phyloP scores from a whole-genome alignment of 35 echinoderm and acorn worm species.

The Strongylocentrotus purpuratus region DNA sequence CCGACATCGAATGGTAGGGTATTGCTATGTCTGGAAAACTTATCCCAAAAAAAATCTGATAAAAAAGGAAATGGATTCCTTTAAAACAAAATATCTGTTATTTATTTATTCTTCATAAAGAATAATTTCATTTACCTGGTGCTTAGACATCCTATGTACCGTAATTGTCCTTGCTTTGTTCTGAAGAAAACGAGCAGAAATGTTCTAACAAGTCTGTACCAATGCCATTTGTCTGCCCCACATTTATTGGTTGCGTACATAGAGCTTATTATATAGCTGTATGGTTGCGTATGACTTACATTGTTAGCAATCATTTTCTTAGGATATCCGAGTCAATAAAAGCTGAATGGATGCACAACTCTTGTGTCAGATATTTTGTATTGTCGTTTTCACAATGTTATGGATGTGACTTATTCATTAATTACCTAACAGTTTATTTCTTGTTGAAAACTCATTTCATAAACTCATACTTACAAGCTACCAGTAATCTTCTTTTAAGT shows the following conservation, averaged over 20 bases:
- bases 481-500: too few relatives aligned
- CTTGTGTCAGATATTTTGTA: background rate
- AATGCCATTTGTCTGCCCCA: too few relatives aligned
- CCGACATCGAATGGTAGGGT: background rate
- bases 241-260: too few relatives aligned
- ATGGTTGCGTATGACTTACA: background rate
- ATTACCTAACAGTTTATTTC: too few relatives aligned
- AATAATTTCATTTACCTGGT: background rate
- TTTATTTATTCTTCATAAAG: background rate
- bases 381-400: background rate
- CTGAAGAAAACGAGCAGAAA: too few relatives aligned
- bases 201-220: too few relatives aligned
- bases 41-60: background rate
- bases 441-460: too few relatives aligned
- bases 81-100: background rate
- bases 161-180: too few relatives aligned
- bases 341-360: background rate
- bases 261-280: too few relatives aligned
- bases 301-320: background rate
- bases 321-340: background rate
- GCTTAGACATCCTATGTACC: background rate
- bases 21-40: background rate
- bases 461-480: too few relatives aligned
- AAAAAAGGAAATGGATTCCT: background rate
- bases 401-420: background rate